Evolutionary conservation across 2,113 vertebrate genomes (phyloP).

Genomic region (Gobio gobio): DNA sequence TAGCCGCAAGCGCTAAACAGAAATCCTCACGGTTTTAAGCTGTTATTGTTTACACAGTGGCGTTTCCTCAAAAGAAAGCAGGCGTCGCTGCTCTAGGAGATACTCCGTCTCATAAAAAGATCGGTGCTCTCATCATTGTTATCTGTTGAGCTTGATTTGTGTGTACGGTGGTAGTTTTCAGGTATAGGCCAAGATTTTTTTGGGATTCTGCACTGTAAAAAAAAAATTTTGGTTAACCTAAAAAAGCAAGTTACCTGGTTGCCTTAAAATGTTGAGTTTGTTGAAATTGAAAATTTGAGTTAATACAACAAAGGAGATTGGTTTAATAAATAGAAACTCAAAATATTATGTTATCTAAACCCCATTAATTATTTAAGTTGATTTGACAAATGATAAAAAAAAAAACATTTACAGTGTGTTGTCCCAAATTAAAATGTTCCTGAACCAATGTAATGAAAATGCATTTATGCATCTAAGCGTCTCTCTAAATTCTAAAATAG

Average conservation of each 20-base stretch:
- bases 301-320: no score
- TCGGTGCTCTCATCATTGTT: neutral
- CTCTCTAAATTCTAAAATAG: neutral
- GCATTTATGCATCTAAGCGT: neutral
- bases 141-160: neutral
- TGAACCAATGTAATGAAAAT: slow-evolving; percentile 7
- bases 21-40: slow-evolving; percentile 39
- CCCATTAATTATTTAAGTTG: no score
- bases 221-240: no score
- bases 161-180: neutral
- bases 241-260: no score
- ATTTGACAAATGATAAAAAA: no score
- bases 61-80: slow-evolving; percentile 16
- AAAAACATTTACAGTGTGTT: neutral
- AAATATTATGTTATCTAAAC: no score
- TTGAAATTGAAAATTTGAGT: no score
- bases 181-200: slow-evolving; percentile 4
- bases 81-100: neutral
- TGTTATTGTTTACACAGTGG: slow-evolving; percentile 9
- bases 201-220: no score
- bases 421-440: neutral
- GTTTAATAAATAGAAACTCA: no score
- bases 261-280: no score
- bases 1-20: slow-evolving; percentile 35
- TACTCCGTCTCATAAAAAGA: neutral